A percentile compares a stretch with the other conserved stretches of the same genome.
Conservation (phyloP, 2,888 invertebrate genomes). For the Gortyna flavago region DNA sequence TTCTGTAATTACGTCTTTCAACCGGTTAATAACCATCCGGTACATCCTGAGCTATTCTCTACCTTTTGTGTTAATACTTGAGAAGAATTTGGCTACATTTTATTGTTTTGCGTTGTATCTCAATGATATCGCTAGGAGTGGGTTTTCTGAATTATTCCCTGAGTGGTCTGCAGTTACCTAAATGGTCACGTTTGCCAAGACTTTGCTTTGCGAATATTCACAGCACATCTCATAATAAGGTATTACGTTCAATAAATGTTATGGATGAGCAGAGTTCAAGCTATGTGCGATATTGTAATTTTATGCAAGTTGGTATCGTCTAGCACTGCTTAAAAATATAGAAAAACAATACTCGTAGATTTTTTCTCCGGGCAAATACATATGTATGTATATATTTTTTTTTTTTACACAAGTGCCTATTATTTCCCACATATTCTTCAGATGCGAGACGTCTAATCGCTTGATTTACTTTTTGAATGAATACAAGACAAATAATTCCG, state of each 20-base stretch:
- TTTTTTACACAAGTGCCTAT: background rate
- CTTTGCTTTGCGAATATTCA: slow-evolving; percentile 60
- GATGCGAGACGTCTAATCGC: background rate
- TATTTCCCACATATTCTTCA: background rate
- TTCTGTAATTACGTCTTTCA: too few relatives aligned
- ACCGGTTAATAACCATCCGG: too few relatives aligned
- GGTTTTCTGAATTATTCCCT: background rate
- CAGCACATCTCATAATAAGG: slow-evolving; percentile 61
- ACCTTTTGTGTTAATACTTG: background rate
- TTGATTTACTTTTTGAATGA: background rate
- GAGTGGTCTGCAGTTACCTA: slow-evolving; percentile 30
- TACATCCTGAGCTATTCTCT: background rate
- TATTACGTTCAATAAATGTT: slow-evolving; percentile 56
- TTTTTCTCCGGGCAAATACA: background rate
- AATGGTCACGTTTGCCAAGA: slow-evolving; percentile 58
- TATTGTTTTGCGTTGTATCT: background rate
- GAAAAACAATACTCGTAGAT: background rate
- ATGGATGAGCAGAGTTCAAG: slow-evolving; percentile 31
- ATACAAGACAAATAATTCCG: background rate
- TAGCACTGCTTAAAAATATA: background rate
- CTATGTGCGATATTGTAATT: slow-evolving; percentile 3
- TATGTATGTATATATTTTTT: too few relatives aligned
- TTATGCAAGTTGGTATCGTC: background rate
- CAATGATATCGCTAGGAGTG: background rate
- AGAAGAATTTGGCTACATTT: background rate